phyloP scores from a whole-genome alignment of 2,113 vertebrate species.

The Oceanites oceanicus region DNA sequence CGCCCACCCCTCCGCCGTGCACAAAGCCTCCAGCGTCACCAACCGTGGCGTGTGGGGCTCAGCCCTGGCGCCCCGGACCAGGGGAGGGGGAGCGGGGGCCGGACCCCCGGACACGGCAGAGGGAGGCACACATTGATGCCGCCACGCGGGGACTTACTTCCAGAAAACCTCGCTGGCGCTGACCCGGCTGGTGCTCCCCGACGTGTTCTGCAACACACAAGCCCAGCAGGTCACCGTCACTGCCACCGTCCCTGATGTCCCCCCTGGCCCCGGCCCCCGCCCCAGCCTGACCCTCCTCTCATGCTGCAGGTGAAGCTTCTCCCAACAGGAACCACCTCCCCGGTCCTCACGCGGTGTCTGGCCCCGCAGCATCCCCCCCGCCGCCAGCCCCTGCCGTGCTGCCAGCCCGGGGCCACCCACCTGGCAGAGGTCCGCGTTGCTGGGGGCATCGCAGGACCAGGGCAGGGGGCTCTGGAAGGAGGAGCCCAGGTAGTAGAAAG shows the following conservation, averaged over 20 bases:
- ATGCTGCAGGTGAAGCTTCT: neutral
- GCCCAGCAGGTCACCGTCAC: rapidly evolving
- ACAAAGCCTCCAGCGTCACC: neutral
- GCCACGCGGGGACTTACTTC: conserved; percentile 74
- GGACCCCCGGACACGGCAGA: rapidly evolving
- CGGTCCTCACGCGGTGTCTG: rapidly evolving
- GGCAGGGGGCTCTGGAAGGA: conserved; percentile 90
- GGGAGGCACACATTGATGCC: neutral
- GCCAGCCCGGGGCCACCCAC: neutral
- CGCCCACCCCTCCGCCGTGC: neutral
- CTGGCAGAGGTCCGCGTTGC: conserved; percentile 74
- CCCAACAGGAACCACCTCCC: neutral
- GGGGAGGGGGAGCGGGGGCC: neutral
- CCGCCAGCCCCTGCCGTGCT: rapidly evolving
- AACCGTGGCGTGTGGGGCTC: rapidly evolving
- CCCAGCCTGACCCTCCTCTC: neutral
- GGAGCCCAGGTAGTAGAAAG: conserved; percentile 91
- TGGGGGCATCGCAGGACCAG: conserved; percentile 88
- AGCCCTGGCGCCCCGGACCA: neutral
- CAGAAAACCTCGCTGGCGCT: conserved; percentile 82
- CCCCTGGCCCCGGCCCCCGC: no score
- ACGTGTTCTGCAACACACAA: neutral
- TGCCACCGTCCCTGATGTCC: rapidly evolving
- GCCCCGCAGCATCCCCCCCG: neutral
- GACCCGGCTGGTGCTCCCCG: neutral